Evolutionary conservation across 2,113 vertebrate genomes (phyloP).

Genomic region (Podarcis cretensis): DNA sequence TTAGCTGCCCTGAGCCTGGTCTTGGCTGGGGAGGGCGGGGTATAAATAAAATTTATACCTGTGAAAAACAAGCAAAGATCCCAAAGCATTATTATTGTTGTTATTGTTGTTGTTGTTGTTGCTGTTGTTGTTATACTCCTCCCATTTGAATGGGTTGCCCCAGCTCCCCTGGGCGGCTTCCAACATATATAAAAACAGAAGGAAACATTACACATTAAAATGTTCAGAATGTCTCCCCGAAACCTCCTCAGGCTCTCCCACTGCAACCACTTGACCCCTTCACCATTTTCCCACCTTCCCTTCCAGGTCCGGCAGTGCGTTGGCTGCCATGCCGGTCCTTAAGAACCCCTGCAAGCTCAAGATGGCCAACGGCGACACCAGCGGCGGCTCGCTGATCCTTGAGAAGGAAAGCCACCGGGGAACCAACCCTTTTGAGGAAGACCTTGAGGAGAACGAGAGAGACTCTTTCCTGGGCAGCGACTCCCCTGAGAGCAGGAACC

Average conservation of each 20-base stretch:
- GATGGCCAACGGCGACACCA: constrained; percentile 70
- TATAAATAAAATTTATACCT: too few species aligned
- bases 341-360: constrained; percentile 81
- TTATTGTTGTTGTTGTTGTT: too few species aligned
- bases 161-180: too few species aligned
- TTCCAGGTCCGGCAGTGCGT: neutral
- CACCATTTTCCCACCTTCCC: neutral
- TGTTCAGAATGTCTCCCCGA: neutral
- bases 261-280: neutral
- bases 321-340: constrained; percentile 82
- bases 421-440: constrained; percentile 80
- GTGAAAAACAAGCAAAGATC: neutral
- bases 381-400: constrained; percentile 76
- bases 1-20: too few species aligned
- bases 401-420: constrained; percentile 79
- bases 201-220: too few species aligned
- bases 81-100: too few species aligned
- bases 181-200: too few species aligned
- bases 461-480: constrained; percentile 62
- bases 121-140: too few species aligned
- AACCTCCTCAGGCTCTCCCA: neutral
- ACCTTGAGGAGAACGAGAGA: constrained; percentile 69
- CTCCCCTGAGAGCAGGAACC: constrained; percentile 47
- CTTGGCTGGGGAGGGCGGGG: too few species aligned
- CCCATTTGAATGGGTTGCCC: too few species aligned